Conservation (phyloP, 2,888 invertebrate species). For the Polia nebulosa region DNA sequence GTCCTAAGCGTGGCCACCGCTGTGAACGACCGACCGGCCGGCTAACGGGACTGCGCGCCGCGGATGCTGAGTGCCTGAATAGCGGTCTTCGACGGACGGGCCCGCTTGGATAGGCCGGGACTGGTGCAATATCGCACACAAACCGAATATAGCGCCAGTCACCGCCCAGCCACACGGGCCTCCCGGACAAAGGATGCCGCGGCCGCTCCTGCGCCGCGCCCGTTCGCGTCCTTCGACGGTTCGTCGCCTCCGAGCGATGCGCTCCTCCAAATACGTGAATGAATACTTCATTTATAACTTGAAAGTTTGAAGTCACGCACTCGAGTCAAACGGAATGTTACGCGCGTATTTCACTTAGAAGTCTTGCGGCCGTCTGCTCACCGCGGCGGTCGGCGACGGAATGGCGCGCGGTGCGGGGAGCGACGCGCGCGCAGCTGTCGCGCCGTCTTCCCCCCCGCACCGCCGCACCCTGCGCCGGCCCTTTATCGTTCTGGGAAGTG, state of each 20-base stretch:
- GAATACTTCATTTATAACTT: constrained; percentile 71
- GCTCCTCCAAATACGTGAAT: constrained; percentile 67
- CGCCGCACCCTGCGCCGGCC: constrained; percentile 77
- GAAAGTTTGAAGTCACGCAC: constrained; percentile 77
- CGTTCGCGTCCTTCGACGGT: constrained; percentile 69
- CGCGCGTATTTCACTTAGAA: constrained; percentile 77
- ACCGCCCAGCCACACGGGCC: constrained; percentile 90
- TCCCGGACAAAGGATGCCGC: constrained; percentile 84
- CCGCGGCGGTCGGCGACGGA: constrained; percentile 80
- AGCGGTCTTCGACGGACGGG: constrained; percentile 87
- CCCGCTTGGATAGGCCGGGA: constrained; percentile 91
- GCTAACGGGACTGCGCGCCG: constrained; percentile 89
- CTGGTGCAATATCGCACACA: constrained; percentile 90
- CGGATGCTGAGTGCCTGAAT: constrained; percentile 87
- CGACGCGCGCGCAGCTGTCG: constrained; percentile 89
- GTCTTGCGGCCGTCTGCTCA: constrained; percentile 69
- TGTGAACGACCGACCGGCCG: constrained; percentile 88
- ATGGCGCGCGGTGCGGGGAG: constrained; percentile 82
- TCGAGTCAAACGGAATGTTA: constrained; percentile 78
- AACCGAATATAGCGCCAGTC: constrained; percentile 90
- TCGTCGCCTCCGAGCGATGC: constrained; percentile 59
- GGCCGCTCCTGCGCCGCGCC: constrained; percentile 82
- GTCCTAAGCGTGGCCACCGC: constrained; percentile 90
- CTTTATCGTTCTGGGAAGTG: constrained; percentile 91
- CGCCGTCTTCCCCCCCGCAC: constrained; percentile 77